phyloP scores from a whole-genome alignment of 2,113 vertebrate species.

The Athene cunicularia region DNA sequence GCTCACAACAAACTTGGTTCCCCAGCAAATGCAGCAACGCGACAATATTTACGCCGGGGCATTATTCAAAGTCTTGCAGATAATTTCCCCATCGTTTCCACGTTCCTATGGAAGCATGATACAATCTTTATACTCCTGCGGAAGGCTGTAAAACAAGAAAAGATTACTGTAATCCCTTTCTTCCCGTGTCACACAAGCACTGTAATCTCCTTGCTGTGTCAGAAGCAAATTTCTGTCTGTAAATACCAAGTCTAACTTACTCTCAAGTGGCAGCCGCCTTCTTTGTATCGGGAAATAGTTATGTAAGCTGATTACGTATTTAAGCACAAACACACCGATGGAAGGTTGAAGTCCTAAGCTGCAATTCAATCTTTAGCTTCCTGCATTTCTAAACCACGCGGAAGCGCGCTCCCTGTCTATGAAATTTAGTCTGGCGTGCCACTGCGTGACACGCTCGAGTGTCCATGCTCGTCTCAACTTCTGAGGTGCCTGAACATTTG shows the following conservation, averaged over 20 bases:
- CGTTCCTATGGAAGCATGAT: constrained; percentile 1
- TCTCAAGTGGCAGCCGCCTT: background rate
- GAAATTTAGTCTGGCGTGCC: background rate
- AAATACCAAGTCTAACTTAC: background rate
- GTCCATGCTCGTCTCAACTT: background rate
- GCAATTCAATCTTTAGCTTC: background rate
- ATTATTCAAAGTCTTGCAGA: background rate
- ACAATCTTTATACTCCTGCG: constrained; percentile 27
- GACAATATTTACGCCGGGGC: background rate
- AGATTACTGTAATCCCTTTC: constrained; percentile 48
- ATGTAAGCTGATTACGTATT: background rate
- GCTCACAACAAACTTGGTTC: background rate
- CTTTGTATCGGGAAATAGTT: background rate
- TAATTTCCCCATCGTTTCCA: constrained; percentile 19
- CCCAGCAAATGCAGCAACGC: background rate
- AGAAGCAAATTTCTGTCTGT: constrained; percentile 4
- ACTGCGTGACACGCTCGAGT: background rate
- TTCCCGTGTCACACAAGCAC: background rate
- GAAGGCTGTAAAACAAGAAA: constrained; percentile 23
- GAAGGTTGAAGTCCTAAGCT: background rate
- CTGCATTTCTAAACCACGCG: background rate
- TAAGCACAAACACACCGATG: background rate
- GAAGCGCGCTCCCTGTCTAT: background rate
- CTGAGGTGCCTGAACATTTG: background rate
- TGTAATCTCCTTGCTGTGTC: constrained; percentile 29